Percentiles rank a stretch among this genome's conserved stretches.
These are phyloP conservation scores for Philereme vetulata DNA, from an alignment of 2,888 invertebrate species.

Conservation along the genomic window DNA sequence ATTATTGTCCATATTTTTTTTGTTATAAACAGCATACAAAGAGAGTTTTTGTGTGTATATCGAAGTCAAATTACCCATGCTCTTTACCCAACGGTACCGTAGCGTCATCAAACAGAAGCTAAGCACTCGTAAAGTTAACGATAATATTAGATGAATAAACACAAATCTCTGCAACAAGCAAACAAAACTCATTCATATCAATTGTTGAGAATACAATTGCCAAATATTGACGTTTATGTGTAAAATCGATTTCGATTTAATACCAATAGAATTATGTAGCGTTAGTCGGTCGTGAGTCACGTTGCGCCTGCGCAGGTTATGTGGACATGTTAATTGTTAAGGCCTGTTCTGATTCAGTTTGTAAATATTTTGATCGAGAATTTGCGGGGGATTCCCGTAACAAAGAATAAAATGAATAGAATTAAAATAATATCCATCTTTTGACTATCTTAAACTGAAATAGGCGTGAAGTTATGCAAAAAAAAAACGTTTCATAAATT, in stretches of 20 bases:
- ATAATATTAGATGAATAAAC: constrained; percentile 35
- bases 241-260: constrained; percentile 47
- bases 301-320: constrained; percentile 46
- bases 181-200: constrained; percentile 37
- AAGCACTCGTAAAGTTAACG: constrained; percentile 12
- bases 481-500: too few relatives aligned
- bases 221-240: constrained; percentile 49
- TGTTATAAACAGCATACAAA: neutral
- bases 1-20: too few relatives aligned
- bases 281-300: constrained; percentile 61
- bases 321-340: constrained; percentile 67
- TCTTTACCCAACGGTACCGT: constrained; percentile 19
- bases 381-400: constrained; percentile 4
- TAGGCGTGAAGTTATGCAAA: too few relatives aligned
- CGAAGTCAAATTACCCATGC: constrained; percentile 12
- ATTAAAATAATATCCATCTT: neutral
- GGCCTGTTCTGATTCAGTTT: constrained; percentile 41
- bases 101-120: constrained; percentile 24
- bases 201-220: constrained; percentile 47
- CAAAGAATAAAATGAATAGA: neutral
- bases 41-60: neutral
- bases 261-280: constrained; percentile 31
- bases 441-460: too few relatives aligned
- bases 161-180: constrained; percentile 32
- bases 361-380: constrained; percentile 13